These are phyloP conservation scores for Halictus ligatus DNA, from an alignment of 2,888 invertebrate genomes.

Conservation along the genomic window DNA sequence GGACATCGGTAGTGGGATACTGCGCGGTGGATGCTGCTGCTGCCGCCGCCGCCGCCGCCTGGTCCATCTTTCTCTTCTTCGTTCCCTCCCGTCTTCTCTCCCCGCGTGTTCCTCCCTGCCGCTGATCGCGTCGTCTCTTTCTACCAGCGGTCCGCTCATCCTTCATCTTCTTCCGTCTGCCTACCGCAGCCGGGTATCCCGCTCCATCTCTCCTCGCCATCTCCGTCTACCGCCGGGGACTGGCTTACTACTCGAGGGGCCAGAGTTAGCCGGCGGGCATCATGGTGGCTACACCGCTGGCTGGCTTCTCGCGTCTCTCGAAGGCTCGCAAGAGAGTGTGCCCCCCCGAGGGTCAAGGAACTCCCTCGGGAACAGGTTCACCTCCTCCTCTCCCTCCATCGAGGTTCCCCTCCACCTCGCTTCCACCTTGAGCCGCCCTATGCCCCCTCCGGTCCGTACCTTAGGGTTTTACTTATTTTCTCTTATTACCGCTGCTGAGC, in stretches of 20 bases:
- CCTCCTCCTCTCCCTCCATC: constrained; percentile 78
- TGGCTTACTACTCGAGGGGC: constrained; percentile 69
- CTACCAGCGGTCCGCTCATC: constrained; percentile 31
- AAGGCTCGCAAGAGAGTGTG: constrained; percentile 72
- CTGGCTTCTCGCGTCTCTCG: constrained; percentile 73
- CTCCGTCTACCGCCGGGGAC: constrained; percentile 40
- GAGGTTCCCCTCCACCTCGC: constrained; percentile 61
- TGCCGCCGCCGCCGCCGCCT: constrained; percentile 49
- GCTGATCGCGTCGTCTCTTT: constrained; percentile 18
- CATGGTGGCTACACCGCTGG: constrained; percentile 79
- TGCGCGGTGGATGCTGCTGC: constrained; percentile 61
- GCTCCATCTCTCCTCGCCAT: constrained; percentile 39
- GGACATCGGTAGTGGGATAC: constrained; percentile 77
- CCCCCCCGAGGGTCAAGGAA: constrained; percentile 83
- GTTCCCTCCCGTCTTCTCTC: constrained; percentile 6
- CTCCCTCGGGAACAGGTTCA: constrained; percentile 85
- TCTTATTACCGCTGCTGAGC: constrained; percentile 78
- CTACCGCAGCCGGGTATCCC: constrained; percentile 52
- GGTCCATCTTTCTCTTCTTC: constrained; percentile 31
- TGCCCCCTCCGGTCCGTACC: constrained; percentile 79
- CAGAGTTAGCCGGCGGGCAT: constrained; percentile 79
- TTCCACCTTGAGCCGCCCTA: constrained; percentile 76
- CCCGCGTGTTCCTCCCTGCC: neutral
- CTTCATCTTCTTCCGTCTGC: constrained; percentile 61
- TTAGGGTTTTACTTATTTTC: constrained; percentile 81